Percentiles rank a stretch among this genome's conserved stretches.
Evolutionary conservation across 1,140 invertebrate genomes (phyloP).

Genomic region (Atta colombica): DNA sequence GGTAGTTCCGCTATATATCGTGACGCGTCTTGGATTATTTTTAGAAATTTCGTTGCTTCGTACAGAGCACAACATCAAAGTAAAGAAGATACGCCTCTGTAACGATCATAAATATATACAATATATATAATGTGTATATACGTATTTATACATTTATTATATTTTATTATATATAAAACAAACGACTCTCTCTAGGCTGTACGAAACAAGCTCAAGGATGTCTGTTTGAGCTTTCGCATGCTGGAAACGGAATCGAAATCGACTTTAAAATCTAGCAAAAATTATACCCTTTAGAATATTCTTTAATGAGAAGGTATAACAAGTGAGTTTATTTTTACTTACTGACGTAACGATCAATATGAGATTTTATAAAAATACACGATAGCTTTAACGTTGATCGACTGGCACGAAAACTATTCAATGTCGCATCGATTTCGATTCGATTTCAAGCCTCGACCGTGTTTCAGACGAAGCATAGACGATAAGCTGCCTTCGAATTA

Average conservation of each 20-base stretch:
- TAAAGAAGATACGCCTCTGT: slow-evolving; percentile 31
- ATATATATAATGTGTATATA: slow-evolving; percentile 33
- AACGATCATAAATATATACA: slow-evolving; percentile 49
- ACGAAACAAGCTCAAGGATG: slow-evolving; percentile 38
- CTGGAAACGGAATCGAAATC: slow-evolving; percentile 49
- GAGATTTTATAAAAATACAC: slow-evolving; percentile 59
- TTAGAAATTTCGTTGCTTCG: slow-evolving; percentile 70
- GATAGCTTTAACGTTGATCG: slow-evolving; percentile 27
- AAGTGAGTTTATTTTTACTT: slow-evolving; percentile 47
- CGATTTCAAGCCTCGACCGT: slow-evolving; percentile 26
- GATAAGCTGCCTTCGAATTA: slow-evolving; percentile 38
- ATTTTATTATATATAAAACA: slow-evolving; percentile 57
- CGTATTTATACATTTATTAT: slow-evolving; percentile 25
- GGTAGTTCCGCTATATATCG: slow-evolving; percentile 15
- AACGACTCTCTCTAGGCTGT: slow-evolving; percentile 42
- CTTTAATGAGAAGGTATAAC: slow-evolving; percentile 36
- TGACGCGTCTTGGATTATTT: slow-evolving; percentile 25
- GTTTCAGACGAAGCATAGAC: slow-evolving; percentile 31
- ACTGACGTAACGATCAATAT: slow-evolving; percentile 52
- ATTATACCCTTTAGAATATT: slow-evolving; percentile 12
- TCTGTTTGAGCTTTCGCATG: neutral
- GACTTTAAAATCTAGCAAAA: slow-evolving; percentile 27
- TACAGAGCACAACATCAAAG: slow-evolving; percentile 56
- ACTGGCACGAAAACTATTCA: slow-evolving; percentile 1
- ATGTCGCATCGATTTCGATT: slow-evolving; percentile 30